These are phyloP conservation scores for Diachrysia chrysitis DNA, from an alignment of 2,888 invertebrate species.

Conservation along the genomic window DNA sequence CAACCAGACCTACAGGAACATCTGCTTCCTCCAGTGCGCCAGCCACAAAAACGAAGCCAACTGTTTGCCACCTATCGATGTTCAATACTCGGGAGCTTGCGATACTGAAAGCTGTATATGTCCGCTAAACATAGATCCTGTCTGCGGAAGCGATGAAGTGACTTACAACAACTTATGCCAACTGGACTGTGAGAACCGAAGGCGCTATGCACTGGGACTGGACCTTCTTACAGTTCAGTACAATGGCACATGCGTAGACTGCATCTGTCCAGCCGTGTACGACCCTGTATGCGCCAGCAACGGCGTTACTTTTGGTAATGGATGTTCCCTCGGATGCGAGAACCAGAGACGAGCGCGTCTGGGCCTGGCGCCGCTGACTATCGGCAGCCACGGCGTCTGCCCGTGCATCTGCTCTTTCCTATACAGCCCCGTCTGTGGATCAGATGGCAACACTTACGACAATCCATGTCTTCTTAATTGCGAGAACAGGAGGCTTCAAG, in stretches of 20 bases:
- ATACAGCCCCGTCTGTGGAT: constrained; percentile 63
- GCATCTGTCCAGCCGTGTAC: constrained; percentile 54
- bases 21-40: constrained; percentile 64
- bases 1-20: constrained; percentile 66
- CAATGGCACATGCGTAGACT: constrained; percentile 59
- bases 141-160: constrained; percentile 63
- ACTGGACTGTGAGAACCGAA: constrained; percentile 62
- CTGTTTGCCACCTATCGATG: constrained; percentile 38
- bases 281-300: constrained; percentile 68
- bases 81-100: constrained; percentile 55
- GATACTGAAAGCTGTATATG: constrained; percentile 49
- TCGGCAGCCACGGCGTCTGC: constrained; percentile 54
- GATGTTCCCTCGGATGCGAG: constrained; percentile 61
- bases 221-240: constrained; percentile 42
- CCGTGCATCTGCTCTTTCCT: constrained; percentile 53
- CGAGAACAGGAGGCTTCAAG: constrained; percentile 51
- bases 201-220: constrained; percentile 46
- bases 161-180: constrained; percentile 65
- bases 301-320: constrained; percentile 60
- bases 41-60: constrained; percentile 36
- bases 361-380: constrained; percentile 28
- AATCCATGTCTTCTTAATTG: constrained; percentile 64
- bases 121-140: constrained; percentile 28
- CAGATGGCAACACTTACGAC: constrained; percentile 57
- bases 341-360: constrained; percentile 44